Conservation (phyloP, 2,113 vertebrate species). For the Silurus meridionalis region DNA sequence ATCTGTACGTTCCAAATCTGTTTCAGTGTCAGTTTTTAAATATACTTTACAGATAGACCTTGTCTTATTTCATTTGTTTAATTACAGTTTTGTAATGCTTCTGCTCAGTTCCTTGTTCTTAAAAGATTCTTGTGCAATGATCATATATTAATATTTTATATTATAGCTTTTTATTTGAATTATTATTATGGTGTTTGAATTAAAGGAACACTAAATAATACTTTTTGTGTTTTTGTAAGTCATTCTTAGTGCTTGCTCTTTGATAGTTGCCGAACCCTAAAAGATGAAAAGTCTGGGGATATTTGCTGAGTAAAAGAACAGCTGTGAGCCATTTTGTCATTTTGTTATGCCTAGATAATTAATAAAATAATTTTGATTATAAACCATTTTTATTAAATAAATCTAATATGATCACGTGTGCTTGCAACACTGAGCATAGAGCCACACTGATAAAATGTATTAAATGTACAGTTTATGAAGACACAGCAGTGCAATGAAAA, state of each 20-base stretch:
- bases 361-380: background rate
- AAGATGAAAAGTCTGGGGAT: background rate
- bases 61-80: background rate
- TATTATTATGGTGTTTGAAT: background rate
- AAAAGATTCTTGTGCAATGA: background rate
- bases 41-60: background rate
- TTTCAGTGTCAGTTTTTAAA: background rate
- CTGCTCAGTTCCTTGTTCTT: background rate
- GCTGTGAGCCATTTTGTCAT: background rate
- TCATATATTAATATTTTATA: background rate
- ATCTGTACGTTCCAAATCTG: background rate
- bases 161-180: background rate
- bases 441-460: background rate
- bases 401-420: background rate
- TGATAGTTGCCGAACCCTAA: background rate
- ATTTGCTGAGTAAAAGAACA: background rate
- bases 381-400: background rate
- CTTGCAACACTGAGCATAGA: background rate
- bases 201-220: constrained; percentile 4
- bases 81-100: background rate
- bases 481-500: background rate
- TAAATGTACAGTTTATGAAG: background rate
- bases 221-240: background rate
- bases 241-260: background rate
- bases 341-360: background rate